Evolutionary conservation across 2,888 invertebrate genomes (phyloP).

Genomic region (Xestoiulus laeticollis): DNA sequence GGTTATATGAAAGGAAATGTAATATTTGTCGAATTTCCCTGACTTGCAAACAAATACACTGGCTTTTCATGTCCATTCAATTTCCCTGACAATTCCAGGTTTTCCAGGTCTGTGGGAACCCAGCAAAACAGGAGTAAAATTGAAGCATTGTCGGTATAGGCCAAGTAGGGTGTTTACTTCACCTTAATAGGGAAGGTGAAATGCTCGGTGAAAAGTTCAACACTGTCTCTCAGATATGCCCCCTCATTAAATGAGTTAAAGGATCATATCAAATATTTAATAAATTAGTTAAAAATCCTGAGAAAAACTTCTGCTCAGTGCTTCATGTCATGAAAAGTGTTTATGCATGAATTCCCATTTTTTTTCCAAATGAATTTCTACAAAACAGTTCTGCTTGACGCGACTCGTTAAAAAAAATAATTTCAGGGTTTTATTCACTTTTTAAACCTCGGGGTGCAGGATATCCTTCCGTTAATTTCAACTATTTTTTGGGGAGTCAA

Average conservation of each 20-base stretch:
- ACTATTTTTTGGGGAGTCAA: background rate
- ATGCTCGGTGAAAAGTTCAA: background rate
- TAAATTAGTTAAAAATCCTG: background rate
- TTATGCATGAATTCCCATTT: background rate
- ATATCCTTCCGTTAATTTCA: background rate
- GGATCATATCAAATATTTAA: background rate
- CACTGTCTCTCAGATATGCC: background rate
- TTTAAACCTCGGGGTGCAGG: background rate
- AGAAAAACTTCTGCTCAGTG: background rate
- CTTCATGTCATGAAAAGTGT: background rate
- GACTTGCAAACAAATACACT: too few species aligned
- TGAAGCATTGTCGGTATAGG: too few species aligned
- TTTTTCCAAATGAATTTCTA: background rate
- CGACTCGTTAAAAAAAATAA: background rate
- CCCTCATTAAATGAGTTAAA: background rate
- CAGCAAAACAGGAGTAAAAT: too few species aligned
- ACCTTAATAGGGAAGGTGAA: background rate
- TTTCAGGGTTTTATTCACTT: background rate
- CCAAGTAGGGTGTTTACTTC: too few species aligned
- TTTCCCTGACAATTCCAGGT: too few species aligned
- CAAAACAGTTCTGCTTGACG: background rate
- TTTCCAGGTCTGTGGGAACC: too few species aligned
- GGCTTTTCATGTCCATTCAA: too few species aligned
- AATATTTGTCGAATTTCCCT: too few species aligned
- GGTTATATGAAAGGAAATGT: too few species aligned